Evolutionary conservation across 2,888 invertebrate species (phyloP).

Genomic region (Lithodes maja): DNA sequence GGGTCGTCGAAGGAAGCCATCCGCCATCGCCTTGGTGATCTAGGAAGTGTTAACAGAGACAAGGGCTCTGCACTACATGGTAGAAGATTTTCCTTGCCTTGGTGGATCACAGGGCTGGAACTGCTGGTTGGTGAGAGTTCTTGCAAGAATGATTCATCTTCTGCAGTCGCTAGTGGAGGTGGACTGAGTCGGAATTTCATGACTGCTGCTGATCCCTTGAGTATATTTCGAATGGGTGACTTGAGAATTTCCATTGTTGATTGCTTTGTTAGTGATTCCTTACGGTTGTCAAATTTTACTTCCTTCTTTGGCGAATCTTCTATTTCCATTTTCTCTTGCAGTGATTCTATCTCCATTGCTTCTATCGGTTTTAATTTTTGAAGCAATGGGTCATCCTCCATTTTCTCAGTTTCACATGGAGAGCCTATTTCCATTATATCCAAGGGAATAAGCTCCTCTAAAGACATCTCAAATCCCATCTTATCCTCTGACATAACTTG

Average conservation of each 20-base stretch:
- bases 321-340: not conserved
- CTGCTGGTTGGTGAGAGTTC: not conserved
- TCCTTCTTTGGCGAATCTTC: constrained; percentile 13
- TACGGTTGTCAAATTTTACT: not conserved
- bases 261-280: too few species aligned
- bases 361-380: not conserved
- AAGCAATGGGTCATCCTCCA: not conserved
- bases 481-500: not conserved
- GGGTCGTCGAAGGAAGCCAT: not conserved
- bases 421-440: not conserved
- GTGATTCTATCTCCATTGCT: not conserved
- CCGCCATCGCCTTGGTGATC: constrained; percentile 26
- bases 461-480: not conserved
- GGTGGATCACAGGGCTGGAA: not conserved
- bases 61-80: not conserved
- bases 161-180: not conserved
- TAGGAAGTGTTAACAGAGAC: constrained; percentile 22
- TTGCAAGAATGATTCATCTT: not conserved
- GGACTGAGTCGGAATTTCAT: not conserved
- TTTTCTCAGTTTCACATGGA: not conserved
- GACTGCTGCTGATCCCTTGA: not conserved
- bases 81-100: not conserved
- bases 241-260: not conserved
- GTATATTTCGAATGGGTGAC: not conserved
- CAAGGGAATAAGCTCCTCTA: not conserved